Conservation (phyloP, 2,113 vertebrate species). For the Megalops atlanticus region DNA sequence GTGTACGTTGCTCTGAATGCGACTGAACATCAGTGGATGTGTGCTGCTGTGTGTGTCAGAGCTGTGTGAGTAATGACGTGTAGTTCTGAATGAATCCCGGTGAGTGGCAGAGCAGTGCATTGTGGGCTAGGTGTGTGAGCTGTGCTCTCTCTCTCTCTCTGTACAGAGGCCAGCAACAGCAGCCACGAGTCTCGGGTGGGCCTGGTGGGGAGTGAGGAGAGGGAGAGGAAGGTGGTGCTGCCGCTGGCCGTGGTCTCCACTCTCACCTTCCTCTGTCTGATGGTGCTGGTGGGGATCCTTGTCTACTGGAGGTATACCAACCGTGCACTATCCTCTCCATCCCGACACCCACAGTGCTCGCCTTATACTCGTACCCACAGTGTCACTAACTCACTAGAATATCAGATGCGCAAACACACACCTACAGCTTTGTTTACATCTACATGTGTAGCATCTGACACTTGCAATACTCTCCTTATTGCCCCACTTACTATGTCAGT, state of each 20-base stretch:
- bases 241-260: slow-evolving; percentile 93
- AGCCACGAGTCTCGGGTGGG: slow-evolving; percentile 94
- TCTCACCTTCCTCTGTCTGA: slow-evolving; percentile 93
- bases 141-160: slow-evolving; percentile 53
- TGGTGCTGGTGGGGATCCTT: slow-evolving; percentile 96
- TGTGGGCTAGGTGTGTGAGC: background rate
- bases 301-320: slow-evolving; percentile 97
- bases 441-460: too few relatives aligned
- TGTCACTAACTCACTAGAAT: background rate
- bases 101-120: too few relatives aligned
- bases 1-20: background rate
- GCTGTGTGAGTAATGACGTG: background rate
- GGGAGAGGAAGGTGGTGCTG: slow-evolving; percentile 86
- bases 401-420: too few relatives aligned
- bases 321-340: background rate
- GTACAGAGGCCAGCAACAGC: slow-evolving; percentile 96
- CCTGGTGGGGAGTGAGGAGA: slow-evolving; percentile 83
- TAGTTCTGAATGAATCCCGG: background rate
- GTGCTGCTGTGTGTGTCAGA: background rate
- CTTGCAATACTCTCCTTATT: too few relatives aligned
- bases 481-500: too few relatives aligned
- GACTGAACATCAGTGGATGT: too few relatives aligned
- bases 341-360: background rate
- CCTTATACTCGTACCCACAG: background rate
- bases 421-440: too few relatives aligned